Base-by-base conservation (phyloP, 2,113 vertebrate genomes). In the Pseudorhombus dupliciocellatus region DNA sequence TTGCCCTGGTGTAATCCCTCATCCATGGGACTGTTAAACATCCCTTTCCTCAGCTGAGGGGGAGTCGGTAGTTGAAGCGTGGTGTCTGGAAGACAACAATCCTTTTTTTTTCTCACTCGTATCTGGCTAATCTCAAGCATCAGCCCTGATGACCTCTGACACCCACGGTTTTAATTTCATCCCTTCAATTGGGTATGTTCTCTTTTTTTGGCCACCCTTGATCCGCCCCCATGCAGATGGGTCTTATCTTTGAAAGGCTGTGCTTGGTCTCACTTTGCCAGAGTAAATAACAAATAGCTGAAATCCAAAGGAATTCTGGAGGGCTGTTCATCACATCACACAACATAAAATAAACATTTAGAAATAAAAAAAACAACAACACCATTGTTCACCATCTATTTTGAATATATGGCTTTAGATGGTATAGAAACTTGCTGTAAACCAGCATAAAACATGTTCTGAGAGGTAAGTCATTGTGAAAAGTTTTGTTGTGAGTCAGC, bases 71-170 rank as follows among this genome's bases (percentile, higher is more conserved):
- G 83, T 78, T 77, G 87, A 84, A 82, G 66, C 50, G 62, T 16
- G 6, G 58, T 26, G 42, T 81, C 79, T 89, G 73, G 68, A 83
- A 76, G 75, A 85, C 80, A 86, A 77, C 79, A 44, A 51, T 72
- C 28, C 77, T 81, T 75, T 80, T 75, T 80, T 85, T 77, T 89
- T 79, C 58, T 77, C 66, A 51, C 66, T 69, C 48, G 78, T 75
- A 65, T 87, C 89, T 92, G 91, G 89, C 37, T 88, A 84, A 83
- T 88, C 75, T 92, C 92, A 88, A 56, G 61, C 62, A 70, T 85
- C 82, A 80, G 20, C 79, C 88, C 75, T 46, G 70, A 74, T 61
- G 82, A 83, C 78, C 66, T 82, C 63, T 79, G 76, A 84, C 84
- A 87, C 73, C 78, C 77, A 44, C 24, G 75, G 87, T 79, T 84